Evolutionary conservation across 2,797 vertebrate species (phyloP).

Genomic region (Sebastes cheni): DNA sequence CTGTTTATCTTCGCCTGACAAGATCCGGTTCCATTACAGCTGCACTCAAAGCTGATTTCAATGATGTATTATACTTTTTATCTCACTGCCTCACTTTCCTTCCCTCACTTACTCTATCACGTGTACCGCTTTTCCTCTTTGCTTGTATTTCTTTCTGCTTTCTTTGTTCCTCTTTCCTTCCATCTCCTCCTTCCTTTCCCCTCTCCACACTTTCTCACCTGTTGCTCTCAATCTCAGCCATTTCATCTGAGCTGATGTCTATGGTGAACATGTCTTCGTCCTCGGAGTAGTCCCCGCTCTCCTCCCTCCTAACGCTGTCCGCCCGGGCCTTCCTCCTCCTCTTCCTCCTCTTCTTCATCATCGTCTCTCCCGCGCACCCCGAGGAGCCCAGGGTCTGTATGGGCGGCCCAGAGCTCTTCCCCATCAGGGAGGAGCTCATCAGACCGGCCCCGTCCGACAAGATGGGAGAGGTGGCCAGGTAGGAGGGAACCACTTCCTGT

Average conservation of each 20-base stretch:
- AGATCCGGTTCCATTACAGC: conserved; percentile 13
- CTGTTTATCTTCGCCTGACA: conserved; percentile 28
- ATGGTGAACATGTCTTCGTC: conserved; percentile 95
- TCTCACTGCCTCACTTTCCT: neutral
- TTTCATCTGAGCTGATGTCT: conserved; percentile 93
- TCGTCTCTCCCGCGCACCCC: conserved; percentile 60
- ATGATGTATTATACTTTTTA: conserved; percentile 22
- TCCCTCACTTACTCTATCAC: neutral
- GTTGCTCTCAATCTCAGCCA: conserved; percentile 68
- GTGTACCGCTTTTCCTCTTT: neutral
- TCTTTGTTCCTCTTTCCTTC: neutral
- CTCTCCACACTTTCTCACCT: conserved; percentile 40
- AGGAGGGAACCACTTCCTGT: conserved; percentile 89
- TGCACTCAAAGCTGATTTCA: conserved; percentile 29
- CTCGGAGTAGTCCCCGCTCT: conserved; percentile 84
- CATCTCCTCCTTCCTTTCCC: neutral
- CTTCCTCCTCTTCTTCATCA: conserved; percentile 91
- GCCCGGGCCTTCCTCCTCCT: conserved; percentile 89
- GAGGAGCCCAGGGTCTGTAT: conserved; percentile 59
- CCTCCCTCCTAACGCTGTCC: conserved; percentile 90
- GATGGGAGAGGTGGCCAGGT: conserved; percentile 95
- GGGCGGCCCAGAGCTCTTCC: conserved; percentile 66
- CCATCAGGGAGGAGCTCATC: conserved; percentile 84
- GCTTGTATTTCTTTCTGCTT: neutral
- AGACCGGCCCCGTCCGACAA: conserved; percentile 82